These are phyloP conservation scores for Trachymyrmex septentrionalis DNA, from an alignment of 1,140 invertebrate species.

Conservation along the genomic window DNA sequence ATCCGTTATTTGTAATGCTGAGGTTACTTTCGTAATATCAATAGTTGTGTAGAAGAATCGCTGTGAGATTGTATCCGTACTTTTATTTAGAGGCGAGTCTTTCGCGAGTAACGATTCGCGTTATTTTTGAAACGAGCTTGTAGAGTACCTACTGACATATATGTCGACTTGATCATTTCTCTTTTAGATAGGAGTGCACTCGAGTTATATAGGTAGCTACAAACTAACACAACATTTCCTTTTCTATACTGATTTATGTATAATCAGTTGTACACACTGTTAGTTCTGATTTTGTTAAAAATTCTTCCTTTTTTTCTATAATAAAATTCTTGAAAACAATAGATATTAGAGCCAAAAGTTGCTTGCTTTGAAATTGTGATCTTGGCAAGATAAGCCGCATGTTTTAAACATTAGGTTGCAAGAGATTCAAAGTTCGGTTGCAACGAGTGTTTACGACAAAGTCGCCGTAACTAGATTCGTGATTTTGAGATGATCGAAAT, in stretches of 20 bases:
- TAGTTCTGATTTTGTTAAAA: background rate
- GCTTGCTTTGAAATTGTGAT: conserved; percentile 41
- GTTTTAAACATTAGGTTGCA: conserved; percentile 53
- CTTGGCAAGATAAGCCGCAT: conserved; percentile 27
- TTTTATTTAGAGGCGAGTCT: conserved; percentile 14
- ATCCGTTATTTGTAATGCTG: conserved; percentile 10
- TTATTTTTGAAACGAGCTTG: conserved; percentile 37
- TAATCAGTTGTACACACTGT: background rate
- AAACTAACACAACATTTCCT: background rate
- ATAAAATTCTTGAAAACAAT: conserved; percentile 35
- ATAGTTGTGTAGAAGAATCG: background rate
- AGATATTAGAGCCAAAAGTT: conserved; percentile 11
- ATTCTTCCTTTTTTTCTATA: background rate
- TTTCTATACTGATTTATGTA: background rate
- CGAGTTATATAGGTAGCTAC: conserved; percentile 5
- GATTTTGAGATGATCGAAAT: conserved; percentile 29
- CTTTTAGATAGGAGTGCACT: conserved; percentile 7
- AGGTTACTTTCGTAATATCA: conserved; percentile 19
- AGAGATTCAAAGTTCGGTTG: conserved; percentile 31
- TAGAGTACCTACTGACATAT: background rate
- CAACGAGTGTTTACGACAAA: conserved; percentile 23
- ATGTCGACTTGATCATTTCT: background rate
- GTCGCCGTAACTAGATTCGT: conserved; percentile 40
- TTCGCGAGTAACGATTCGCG: background rate
- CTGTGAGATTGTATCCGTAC: conserved; percentile 5